Evolutionary conservation across 1,140 invertebrate species (phyloP), one percentile per base, ranked within the genome.

Genomic region (Zophobas morio): DNA sequence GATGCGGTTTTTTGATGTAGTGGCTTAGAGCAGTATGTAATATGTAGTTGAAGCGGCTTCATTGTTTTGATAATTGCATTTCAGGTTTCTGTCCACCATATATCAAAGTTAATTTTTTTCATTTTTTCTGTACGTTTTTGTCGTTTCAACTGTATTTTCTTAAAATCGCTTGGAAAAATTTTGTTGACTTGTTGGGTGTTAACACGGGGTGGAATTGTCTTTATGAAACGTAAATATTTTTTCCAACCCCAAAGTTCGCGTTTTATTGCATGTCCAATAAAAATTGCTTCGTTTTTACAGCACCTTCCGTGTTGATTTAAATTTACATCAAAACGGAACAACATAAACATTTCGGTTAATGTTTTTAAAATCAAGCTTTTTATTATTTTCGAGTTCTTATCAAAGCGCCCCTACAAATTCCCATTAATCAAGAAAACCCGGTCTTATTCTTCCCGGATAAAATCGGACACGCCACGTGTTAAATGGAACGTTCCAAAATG

Each of bases 351-450:
- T 1, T 33, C 20, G 20, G 20, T 20, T 20, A 20, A 20, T 20
- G 20, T 54, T 54, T 54, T 54, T 54, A 33, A 54, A 33, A 54
- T 54, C 53, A 33, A 20, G 33, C 53, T 8, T 54, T 54, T 54
- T 54, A 54, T 54, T 20, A 54, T 54, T 54, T 54, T 54, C 20
- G 2, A 54, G 1, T 54, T 54, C 53, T 54, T 54, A 54, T 54
- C 53, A 34, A 32, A 5, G 32, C 6, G 35, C 32, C 32, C 32
- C 35, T 54, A 54, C 53, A 54, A 54, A 54, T 54, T 54, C 35
- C 3, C 53, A 34, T 54, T 54, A 54, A 54, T 54, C 53, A 54
- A 33, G 53, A 20, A 32, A 54, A 34, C 53, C 32, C 33, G 35
- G n/a, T 54, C 35, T 54, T 34, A 34, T 54, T 34, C 35, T 54